These are phyloP conservation scores for Xyrichtys novacula DNA, from an alignment of 2,797 vertebrate genomes.

Conservation along the genomic window DNA sequence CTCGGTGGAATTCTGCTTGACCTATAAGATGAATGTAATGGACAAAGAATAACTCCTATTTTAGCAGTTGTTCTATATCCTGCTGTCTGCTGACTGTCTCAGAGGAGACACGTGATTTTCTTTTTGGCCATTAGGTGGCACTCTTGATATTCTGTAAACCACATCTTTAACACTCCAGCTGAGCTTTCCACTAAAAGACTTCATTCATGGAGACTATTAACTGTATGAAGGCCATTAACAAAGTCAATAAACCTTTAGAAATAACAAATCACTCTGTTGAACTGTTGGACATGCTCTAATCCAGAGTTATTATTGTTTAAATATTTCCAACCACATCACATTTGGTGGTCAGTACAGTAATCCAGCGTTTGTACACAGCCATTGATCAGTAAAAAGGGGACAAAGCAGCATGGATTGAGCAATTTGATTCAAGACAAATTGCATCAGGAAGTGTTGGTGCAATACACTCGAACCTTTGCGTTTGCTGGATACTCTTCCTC, in stretches of 20 bases:
- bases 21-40: conserved; percentile 80
- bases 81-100: conserved; percentile 38
- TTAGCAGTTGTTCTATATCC: conserved; percentile 64
- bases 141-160: conserved; percentile 61
- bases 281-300: no score
- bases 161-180: conserved; percentile 18
- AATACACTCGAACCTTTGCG: no score
- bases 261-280: conserved; percentile 17
- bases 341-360: background rate
- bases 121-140: conserved; percentile 75
- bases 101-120: conserved; percentile 5
- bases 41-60: conserved; percentile 78
- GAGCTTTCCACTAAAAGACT: background rate
- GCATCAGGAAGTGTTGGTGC: background rate
- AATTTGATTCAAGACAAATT: background rate
- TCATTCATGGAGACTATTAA: conserved; percentile 37
- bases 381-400: background rate
- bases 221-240: conserved; percentile 17
- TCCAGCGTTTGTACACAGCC: background rate
- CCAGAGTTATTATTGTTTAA: no score
- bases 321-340: background rate
- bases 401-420: background rate
- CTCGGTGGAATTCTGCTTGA: conserved; percentile 79
- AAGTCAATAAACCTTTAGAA: conserved; percentile 25
- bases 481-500: background rate